These are phyloP conservation scores for Rhyacichthys aspro DNA, from an alignment of 2,797 vertebrate genomes.

Conservation along the genomic window DNA sequence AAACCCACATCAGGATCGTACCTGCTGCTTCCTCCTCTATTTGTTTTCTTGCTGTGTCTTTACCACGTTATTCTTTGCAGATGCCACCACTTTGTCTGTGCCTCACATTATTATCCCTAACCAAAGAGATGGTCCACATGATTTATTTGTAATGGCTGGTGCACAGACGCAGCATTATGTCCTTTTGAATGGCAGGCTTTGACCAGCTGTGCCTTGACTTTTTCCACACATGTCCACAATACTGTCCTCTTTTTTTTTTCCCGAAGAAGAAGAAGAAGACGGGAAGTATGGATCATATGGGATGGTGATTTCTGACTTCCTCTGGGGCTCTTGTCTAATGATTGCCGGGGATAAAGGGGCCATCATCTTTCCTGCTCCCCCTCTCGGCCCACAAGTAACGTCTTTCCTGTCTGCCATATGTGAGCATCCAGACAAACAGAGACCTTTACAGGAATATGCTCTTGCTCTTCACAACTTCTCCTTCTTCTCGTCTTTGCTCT, in stretches of 20 bases:
- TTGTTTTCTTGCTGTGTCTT: constrained; percentile 25
- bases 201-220: constrained; percentile 51
- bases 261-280: constrained; percentile 43
- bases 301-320: constrained; percentile 67
- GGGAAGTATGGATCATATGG: constrained; percentile 63
- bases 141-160: constrained; percentile 56
- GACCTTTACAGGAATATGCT: not conserved
- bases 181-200: constrained; percentile 41
- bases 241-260: constrained; percentile 26
- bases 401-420: constrained; percentile 70
- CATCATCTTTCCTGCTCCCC: constrained; percentile 48
- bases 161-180: constrained; percentile 55
- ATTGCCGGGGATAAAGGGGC: constrained; percentile 62
- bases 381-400: constrained; percentile 3
- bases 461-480: constrained; percentile 1
- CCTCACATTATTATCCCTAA: constrained; percentile 30
- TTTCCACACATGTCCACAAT: constrained; percentile 36
- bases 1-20: not conserved
- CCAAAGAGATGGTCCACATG: constrained; percentile 53
- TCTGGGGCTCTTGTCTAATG: constrained; percentile 62
- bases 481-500: constrained; percentile 34
- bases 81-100: constrained; percentile 38
- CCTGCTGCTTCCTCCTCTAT: constrained; percentile 12
- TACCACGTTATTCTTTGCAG: constrained; percentile 38
- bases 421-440: constrained; percentile 48